Evolutionary conservation across 92 coral and sea anemone genomes (phyloP).

Genomic region (Bergia sp.): DNA sequence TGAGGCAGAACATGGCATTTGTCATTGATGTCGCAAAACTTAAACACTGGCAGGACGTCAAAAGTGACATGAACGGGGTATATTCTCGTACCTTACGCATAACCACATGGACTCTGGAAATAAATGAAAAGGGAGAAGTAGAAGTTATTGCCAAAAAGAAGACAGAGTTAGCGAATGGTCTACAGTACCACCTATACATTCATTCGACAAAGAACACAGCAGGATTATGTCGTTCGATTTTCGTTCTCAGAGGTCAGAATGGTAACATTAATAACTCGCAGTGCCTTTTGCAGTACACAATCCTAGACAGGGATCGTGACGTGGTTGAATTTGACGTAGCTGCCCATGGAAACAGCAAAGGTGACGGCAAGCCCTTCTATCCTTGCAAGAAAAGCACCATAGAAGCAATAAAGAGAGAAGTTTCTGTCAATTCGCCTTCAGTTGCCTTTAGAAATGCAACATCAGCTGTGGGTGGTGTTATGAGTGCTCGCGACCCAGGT

Average conservation of each 20-base stretch:
- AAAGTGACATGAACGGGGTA: constrained; percentile 30
- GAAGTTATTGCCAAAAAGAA: not conserved
- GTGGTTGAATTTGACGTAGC: constrained; percentile 48
- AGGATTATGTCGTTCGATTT: constrained; percentile 48
- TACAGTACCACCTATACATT: constrained; percentile 22
- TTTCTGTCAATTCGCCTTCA: constrained; percentile 26
- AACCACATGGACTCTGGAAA: constrained; percentile 17
- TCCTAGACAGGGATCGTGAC: constrained; percentile 9
- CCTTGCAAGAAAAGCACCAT: constrained; percentile 63
- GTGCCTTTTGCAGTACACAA: constrained; percentile 44
- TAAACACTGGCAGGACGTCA: not conserved
- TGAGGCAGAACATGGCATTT: constrained; percentile 10
- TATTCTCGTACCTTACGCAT: constrained; percentile 8
- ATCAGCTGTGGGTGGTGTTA: constrained; percentile 45
- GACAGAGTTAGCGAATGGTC: not conserved
- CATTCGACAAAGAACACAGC: constrained; percentile 41
- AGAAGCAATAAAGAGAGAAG: constrained; percentile 39
- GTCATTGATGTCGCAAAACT: constrained; percentile 1
- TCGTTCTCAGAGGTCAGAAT: not conserved
- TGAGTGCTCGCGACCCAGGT: constrained; percentile 49
- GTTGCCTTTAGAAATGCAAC: constrained; percentile 42
- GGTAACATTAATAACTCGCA: not conserved
- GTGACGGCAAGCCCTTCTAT: constrained; percentile 53
- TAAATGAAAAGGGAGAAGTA: not conserved
- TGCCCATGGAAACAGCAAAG: constrained; percentile 59